A percentile compares a stretch with the other conserved stretches of the same genome.
Evolutionary conservation across 1,140 invertebrate species (phyloP).

Genomic region (Cotesia vestalis): DNA sequence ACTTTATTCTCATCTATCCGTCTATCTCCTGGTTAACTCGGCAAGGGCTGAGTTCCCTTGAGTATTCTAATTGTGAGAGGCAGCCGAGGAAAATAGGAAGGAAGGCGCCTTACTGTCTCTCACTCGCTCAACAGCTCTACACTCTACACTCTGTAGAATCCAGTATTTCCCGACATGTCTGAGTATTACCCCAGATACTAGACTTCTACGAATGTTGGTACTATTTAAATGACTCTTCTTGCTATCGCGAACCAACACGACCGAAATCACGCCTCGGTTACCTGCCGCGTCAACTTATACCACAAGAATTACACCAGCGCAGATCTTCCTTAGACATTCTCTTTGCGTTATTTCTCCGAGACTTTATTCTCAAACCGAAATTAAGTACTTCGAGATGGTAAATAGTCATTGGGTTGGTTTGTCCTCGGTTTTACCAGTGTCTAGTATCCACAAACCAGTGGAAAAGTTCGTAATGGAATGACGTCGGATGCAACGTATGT

Average conservation of each 20-base stretch:
- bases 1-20: slow-evolving; percentile 36
- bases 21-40: slow-evolving; percentile 36
- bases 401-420: slow-evolving; percentile 47
- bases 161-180: slow-evolving; percentile 8
- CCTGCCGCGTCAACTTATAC: slow-evolving; percentile 50
- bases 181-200: slow-evolving; percentile 7
- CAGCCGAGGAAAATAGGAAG: slow-evolving; percentile 61
- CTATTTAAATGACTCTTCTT: background rate
- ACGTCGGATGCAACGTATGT: background rate
- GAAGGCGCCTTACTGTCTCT: slow-evolving; percentile 26
- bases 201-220: background rate
- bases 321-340: slow-evolving; percentile 33
- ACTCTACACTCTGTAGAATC: background rate
- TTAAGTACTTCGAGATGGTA: slow-evolving; percentile 60
- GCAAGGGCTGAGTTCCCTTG: slow-evolving; percentile 48
- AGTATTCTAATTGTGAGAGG: slow-evolving; percentile 65
- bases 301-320: slow-evolving; percentile 37
- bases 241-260: slow-evolving; percentile 47
- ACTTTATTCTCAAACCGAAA: slow-evolving; percentile 63
- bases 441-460: background rate
- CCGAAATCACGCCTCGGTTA: slow-evolving; percentile 29
- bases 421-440: background rate
- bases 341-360: slow-evolving; percentile 34
- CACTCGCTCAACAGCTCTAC: background rate
- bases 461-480: slow-evolving; percentile 25